These are phyloP conservation scores for Anolis sagrei DNA, from an alignment of 2,113 vertebrate genomes.

Conservation along the genomic window DNA sequence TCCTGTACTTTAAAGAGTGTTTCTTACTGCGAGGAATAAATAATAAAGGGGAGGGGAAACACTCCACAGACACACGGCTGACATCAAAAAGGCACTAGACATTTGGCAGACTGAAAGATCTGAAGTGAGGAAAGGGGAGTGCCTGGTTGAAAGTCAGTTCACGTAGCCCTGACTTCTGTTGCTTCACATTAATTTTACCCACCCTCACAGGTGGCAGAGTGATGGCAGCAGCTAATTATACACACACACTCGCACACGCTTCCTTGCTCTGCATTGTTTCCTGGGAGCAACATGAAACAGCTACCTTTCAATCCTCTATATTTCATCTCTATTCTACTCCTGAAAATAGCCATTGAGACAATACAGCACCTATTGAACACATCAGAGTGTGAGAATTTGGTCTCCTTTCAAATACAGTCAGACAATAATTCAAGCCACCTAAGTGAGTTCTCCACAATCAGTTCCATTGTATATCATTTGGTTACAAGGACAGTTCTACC, in stretches of 20 bases:
- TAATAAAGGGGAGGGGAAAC: constrained; percentile 55
- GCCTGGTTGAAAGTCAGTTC: constrained; percentile 65
- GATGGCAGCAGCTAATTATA: constrained; percentile 65
- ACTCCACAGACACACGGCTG: constrained; percentile 64
- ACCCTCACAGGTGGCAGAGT: constrained; percentile 54
- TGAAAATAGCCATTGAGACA: background rate
- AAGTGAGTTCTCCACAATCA: background rate
- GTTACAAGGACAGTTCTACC: no score
- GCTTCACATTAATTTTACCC: constrained; percentile 63
- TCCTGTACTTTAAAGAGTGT: constrained; percentile 70
- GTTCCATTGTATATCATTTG: no score
- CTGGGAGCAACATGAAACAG: constrained; percentile 40
- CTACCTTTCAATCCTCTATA: constrained; percentile 7
- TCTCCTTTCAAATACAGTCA: background rate
- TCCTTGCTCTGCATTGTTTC: background rate
- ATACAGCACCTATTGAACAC: accelerated
- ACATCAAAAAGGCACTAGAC: constrained; percentile 67
- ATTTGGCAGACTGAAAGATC: constrained; percentile 67
- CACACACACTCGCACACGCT: background rate
- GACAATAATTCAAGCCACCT: background rate
- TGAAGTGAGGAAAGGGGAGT: constrained; percentile 58
- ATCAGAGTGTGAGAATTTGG: accelerated
- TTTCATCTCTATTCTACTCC: background rate
- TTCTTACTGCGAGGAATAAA: constrained; percentile 67
- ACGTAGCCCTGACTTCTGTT: constrained; percentile 65